Percentiles rank a stretch among this genome's conserved stretches.
Conservation (phyloP, 2,888 invertebrate genomes). For the Drosophila austrosaltans region DNA sequence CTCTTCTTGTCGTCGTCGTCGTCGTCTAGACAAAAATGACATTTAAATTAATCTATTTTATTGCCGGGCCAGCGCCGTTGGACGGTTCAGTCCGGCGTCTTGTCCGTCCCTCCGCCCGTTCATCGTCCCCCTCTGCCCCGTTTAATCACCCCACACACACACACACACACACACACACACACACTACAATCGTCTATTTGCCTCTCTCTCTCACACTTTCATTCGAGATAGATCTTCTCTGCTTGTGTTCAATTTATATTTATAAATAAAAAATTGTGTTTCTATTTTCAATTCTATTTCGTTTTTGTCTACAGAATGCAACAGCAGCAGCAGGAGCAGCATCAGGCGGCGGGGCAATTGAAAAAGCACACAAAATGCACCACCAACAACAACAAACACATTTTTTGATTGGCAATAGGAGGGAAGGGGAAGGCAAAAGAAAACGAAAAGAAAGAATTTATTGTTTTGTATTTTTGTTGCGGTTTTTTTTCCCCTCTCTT, state of each 20-base stretch:
- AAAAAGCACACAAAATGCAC: slow-evolving; percentile 43
- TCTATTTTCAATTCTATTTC: slow-evolving; percentile 2
- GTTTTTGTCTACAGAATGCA: slow-evolving; percentile 56
- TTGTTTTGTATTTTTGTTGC: no score
- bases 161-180: neutral
- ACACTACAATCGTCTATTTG: slow-evolving; percentile 1
- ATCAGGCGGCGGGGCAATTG: slow-evolving; percentile 53
- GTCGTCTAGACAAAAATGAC: slow-evolving; percentile 80
- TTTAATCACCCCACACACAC: neutral
- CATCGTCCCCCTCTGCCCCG: neutral
- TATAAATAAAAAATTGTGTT: slow-evolving; percentile 37
- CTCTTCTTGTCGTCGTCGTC: slow-evolving; percentile 45
- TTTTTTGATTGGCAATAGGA: slow-evolving; percentile 27
- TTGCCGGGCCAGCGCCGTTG: slow-evolving; percentile 73
- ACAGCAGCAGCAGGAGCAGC: no score
- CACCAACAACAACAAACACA: neutral
- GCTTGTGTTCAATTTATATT: slow-evolving; percentile 52
- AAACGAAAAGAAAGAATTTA: no score
- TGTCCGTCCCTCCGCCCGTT: no score
- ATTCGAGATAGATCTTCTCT: neutral
- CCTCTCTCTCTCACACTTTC: slow-evolving; percentile 6
- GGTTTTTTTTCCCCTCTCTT: no score
- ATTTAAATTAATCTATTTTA: slow-evolving; percentile 81
- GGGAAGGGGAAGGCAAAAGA: no score
- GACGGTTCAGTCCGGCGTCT: slow-evolving; percentile 20